These are phyloP conservation scores for Drosophila flavopinicola DNA, from an alignment of 2,888 invertebrate species.

Conservation along the genomic window DNA sequence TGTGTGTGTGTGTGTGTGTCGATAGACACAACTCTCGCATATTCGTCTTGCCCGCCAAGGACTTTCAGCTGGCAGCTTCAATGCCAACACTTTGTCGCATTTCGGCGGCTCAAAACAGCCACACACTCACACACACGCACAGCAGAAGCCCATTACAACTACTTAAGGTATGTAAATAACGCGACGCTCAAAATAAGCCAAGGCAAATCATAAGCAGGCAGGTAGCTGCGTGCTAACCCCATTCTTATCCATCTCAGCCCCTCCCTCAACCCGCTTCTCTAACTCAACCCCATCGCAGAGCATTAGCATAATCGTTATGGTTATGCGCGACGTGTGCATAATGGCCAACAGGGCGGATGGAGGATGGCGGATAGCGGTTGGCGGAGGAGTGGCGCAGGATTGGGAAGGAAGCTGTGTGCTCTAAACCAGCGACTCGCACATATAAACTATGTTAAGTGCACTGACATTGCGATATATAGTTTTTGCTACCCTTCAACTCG, in stretches of 20 bases:
- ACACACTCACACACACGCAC: too few relatives aligned
- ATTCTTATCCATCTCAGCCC: conserved; percentile 23
- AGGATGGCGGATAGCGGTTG: too few relatives aligned
- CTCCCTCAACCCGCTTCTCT: neutral
- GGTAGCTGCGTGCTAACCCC: conserved; percentile 34
- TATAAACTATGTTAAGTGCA: conserved; percentile 76
- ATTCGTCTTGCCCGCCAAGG: conserved; percentile 56
- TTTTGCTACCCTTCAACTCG: conserved; percentile 31
- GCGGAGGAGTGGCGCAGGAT: neutral
- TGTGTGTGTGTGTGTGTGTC: too few relatives aligned
- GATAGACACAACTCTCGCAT: conserved; percentile 45
- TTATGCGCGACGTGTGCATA: conserved; percentile 78
- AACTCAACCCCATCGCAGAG: conserved; percentile 34
- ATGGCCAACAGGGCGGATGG: conserved; percentile 54
- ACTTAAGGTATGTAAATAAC: conserved; percentile 79
- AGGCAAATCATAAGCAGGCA: conserved; percentile 70
- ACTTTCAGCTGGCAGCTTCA: conserved; percentile 47
- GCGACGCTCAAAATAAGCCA: conserved; percentile 72
- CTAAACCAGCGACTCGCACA: conserved; percentile 50
- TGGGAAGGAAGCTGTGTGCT: conserved; percentile 17
- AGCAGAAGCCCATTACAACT: conserved; percentile 75
- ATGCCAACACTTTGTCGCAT: conserved; percentile 73
- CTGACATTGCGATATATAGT: conserved; percentile 75
- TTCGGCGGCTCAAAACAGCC: conserved; percentile 21
- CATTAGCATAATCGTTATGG: conserved; percentile 80